Percentiles rank a stretch among this genome's conserved stretches.
Evolutionary conservation across 2,797 vertebrate species (phyloP).

Genomic region (Oreochromis grahami): DNA sequence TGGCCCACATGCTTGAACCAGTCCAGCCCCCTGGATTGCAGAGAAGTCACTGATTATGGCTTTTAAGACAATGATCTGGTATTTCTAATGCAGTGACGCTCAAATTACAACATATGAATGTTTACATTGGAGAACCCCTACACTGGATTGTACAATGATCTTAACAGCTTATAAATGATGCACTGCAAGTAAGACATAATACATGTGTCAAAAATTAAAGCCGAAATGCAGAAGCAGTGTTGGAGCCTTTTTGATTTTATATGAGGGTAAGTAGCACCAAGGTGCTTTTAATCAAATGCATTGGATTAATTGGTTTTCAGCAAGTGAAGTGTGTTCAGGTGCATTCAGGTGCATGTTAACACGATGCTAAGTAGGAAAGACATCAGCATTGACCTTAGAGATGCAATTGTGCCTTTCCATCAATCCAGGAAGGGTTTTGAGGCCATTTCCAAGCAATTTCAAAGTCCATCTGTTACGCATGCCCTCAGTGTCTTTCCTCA

Average conservation of each 20-base stretch:
- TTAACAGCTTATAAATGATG: background rate
- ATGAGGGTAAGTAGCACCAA: background rate
- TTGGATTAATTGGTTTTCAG: background rate
- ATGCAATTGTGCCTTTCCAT: background rate
- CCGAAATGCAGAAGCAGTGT: background rate
- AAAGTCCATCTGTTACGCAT: background rate
- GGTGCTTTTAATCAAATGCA: background rate
- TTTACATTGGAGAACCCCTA: background rate
- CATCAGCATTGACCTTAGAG: background rate
- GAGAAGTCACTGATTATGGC: background rate
- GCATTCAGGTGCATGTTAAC: background rate
- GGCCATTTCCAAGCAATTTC: background rate
- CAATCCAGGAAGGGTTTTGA: background rate
- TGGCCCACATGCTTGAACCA: background rate
- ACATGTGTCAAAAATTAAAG: background rate
- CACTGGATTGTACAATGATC: background rate
- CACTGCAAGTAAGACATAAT: background rate
- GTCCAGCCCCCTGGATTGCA: background rate
- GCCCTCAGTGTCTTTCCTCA: background rate
- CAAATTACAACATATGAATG: background rate
- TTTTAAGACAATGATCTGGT: background rate
- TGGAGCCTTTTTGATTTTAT: background rate
- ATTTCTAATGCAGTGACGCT: background rate
- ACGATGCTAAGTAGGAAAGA: background rate
- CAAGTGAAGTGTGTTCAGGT: background rate